These are phyloP conservation scores for Oligia strigilis DNA, from an alignment of 2,888 invertebrate genomes.

Conservation along the genomic window DNA sequence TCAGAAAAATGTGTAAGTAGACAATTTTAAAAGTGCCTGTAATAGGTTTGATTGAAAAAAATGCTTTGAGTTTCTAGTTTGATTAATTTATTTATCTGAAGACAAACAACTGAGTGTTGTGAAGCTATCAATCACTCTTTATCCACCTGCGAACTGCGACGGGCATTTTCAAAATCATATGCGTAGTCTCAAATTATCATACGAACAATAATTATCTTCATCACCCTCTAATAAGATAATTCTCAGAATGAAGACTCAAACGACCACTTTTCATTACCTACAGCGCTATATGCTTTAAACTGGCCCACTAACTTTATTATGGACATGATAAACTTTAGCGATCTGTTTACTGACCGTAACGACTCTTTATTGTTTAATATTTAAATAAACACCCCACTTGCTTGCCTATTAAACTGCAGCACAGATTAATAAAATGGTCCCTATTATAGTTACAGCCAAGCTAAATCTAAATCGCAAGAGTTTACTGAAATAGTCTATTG, in stretches of 20 bases:
- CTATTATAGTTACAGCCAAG: neutral
- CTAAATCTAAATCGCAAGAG: neutral
- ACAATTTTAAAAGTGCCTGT: neutral
- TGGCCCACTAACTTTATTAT: conserved; percentile 27
- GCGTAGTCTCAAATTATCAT: neutral
- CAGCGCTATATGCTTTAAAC: conserved; percentile 3
- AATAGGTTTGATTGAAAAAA: neutral
- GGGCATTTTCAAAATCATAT: neutral
- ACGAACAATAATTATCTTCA: neutral
- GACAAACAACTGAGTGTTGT: neutral
- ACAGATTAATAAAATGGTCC: neutral
- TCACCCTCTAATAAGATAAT: neutral
- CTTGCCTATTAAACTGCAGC: neutral
- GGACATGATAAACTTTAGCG: conserved; percentile 20
- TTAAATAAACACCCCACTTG: conserved; percentile 7
- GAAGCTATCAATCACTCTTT: neutral
- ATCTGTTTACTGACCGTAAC: conserved; percentile 36
- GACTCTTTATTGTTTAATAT: conserved; percentile 25
- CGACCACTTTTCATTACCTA: conserved; percentile 5
- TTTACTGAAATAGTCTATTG: too few species aligned
- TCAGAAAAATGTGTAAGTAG: neutral
- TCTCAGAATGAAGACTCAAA: conserved; percentile 5
- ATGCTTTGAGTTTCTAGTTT: neutral
- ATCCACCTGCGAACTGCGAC: neutral
- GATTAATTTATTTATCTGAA: neutral